Conservation (phyloP, 2,888 invertebrate species). For the Frankliniella fusca region DNA sequence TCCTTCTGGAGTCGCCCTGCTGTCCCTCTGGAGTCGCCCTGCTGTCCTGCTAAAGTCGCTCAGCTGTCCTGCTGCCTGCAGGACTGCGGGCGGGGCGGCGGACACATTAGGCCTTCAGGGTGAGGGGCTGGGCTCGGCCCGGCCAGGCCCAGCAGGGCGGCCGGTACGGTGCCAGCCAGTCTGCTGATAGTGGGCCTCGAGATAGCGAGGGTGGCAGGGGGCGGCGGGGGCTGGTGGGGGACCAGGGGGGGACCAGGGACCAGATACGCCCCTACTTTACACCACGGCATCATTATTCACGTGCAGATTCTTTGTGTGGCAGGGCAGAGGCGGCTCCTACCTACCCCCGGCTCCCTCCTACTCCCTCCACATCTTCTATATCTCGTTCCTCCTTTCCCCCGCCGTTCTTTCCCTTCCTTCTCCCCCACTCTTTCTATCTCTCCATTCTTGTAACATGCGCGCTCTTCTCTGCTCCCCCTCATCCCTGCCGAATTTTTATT, state of each 20-base stretch:
- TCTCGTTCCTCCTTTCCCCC: not conserved
- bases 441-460: too few species aligned
- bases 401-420: too few species aligned
- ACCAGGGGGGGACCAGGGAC: not conserved
- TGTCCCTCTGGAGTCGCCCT: too few species aligned
- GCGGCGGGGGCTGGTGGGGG: not conserved
- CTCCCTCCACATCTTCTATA: too few species aligned
- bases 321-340: not conserved
- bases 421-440: too few species aligned
- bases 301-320: constrained; percentile 22
- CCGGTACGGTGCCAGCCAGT: not conserved
- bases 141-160: not conserved
- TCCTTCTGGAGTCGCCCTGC: not conserved
- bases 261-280: constrained; percentile 19
- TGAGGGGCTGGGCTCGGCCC: not conserved
- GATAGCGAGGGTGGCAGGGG: not conserved
- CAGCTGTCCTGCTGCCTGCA: not conserved
- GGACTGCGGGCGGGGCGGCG: not conserved
- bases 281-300: constrained; percentile 25
- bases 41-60: not conserved
- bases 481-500: too few species aligned
- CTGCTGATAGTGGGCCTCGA: not conserved
- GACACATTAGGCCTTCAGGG: not conserved
- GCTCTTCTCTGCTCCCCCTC: too few species aligned
- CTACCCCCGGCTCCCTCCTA: too few species aligned